phyloP scores from a whole-genome alignment of 2,888 invertebrate genomes.

The Abrostola tripartita region DNA sequence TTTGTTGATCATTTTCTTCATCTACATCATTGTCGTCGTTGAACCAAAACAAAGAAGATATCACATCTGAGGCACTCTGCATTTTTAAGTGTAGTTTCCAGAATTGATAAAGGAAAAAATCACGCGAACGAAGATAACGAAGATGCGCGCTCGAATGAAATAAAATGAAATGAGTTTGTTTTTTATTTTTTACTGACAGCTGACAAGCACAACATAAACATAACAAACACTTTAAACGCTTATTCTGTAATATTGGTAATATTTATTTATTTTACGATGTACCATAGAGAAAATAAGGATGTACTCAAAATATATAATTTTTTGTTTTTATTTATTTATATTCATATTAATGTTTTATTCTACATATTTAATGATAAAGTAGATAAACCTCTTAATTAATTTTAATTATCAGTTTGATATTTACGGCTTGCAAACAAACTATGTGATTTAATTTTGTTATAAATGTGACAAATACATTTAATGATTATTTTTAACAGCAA shows the following conservation, averaged over 20 bases:
- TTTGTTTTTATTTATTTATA: not conserved
- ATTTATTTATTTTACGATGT: too few relatives aligned
- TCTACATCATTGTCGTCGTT: constrained; percentile 72
- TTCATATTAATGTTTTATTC: too few relatives aligned
- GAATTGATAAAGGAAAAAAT: constrained; percentile 17
- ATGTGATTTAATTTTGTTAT: too few relatives aligned
- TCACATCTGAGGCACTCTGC: constrained; percentile 82
- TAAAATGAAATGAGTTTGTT: constrained; percentile 41
- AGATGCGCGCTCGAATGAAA: constrained; percentile 44
- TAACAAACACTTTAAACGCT: not conserved
- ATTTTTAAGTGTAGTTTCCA: constrained; percentile 60
- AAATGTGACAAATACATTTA: too few relatives aligned
- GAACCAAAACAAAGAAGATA: constrained; percentile 81
- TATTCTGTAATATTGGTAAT: constrained; percentile 25
- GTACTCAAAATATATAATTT: not conserved
- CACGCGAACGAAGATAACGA: constrained; percentile 16
- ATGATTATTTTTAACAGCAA: too few relatives aligned
- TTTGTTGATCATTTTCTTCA: constrained; percentile 74
- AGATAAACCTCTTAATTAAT: too few relatives aligned
- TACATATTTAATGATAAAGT: too few relatives aligned
- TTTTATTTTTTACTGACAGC: constrained; percentile 42
- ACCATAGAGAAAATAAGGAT: too few relatives aligned
- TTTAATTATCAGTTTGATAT: too few relatives aligned
- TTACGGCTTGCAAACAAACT: too few relatives aligned
- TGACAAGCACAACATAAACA: constrained; percentile 44